Evolutionary conservation across 2,888 invertebrate species (phyloP), one percentile per base, ranked within the genome.

Genomic region (Sinotaia quadrata): DNA sequence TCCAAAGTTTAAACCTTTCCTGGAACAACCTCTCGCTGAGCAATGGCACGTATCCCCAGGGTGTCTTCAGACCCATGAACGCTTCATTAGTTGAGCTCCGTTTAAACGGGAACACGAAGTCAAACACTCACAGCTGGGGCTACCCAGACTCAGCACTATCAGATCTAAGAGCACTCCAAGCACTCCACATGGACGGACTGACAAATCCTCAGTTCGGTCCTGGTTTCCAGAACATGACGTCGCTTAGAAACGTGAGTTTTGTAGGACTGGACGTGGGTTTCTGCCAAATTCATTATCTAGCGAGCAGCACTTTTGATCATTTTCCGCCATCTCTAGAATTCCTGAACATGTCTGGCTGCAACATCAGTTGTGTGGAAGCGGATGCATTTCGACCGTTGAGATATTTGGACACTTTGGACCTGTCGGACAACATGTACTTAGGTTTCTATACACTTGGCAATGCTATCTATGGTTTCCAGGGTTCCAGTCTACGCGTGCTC

Each of bases 121-220:
- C 47, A 12, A 47, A 47, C 7, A 1, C 2, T 18, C 1, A 15
- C 7, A 18, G 24, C 24, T n/a, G n/a, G n/a, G n/a, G 31, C 15
- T 70, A 70, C 44, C 70, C 70, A 15, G 66, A 66, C 33, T 31
- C 60, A 7, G 66, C 70, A 2, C 24, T 70, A 36, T 66, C 66
- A 31, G 34, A 52, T 10, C 59, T 70, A 21, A 44, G 18, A 18
- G 36, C 37, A 15, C 47, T 70, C 8, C 41, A n/a, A 15, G 4
- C 27, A 12, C 49, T 70, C 5, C 44, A 44, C 21, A 66, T 70
- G 33, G 70, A 70, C 37, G 70, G 70, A 31, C 36, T 70, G 12
- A 29, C 4, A 2, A 31, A 47, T 24, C 44, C 33, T 12, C 12
- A n/a, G 10, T 60, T 70, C 27, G 61, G 61, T 8, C 2, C 7